Evolutionary conservation across 1,140 invertebrate species (phyloP), one percentile per base, ranked within the genome.

Genomic region (Oscheius sp.): DNA sequence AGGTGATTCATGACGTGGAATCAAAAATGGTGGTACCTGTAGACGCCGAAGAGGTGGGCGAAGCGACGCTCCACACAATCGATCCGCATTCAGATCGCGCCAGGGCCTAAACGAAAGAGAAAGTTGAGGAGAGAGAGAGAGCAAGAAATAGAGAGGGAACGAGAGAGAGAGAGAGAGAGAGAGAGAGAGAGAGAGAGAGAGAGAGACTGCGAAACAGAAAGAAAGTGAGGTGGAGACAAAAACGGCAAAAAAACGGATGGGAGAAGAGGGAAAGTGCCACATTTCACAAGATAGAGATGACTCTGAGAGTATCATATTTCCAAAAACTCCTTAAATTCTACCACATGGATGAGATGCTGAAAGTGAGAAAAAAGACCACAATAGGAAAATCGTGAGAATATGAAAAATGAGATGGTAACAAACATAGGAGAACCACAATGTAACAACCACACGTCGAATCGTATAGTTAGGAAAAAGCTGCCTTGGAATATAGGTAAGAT

Each of bases 21-120:
- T 23, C 7, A 20, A 23, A 67, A 52, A 31, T n/a, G 13, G 55
- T 68, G 20, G 13, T 34, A 38, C 28, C 63, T 72, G 68, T 82
- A 83, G 13, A 36, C 38, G 4, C 75, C 75, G 59, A 83, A 82
- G 28, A 82, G 63, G 13, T 65, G 68, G 2, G 79, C 74, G 38
- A 82, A 80, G 15, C 75, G 76, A 38, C 78, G 65, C 62, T 82
- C 80, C n/a, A 82, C 49, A 61, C 77, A 83, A 58, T 83, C 80
- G 34, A 82, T 42, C 52, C 80, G 73, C 79, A 82, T 81, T 26
- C 3, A 23, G 23, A 29, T 70, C 49, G 49, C 38, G 38, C n/a
- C 38, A 10, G n/a, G 38, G 38, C 38, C 38, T 10, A 42, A 42
- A 42, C 10, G 38, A 42, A 42, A n/a, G 38, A n/a, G 38, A 42